Conservation (phyloP, 2,888 invertebrate genomes). For the Andrena camellia region DNA sequence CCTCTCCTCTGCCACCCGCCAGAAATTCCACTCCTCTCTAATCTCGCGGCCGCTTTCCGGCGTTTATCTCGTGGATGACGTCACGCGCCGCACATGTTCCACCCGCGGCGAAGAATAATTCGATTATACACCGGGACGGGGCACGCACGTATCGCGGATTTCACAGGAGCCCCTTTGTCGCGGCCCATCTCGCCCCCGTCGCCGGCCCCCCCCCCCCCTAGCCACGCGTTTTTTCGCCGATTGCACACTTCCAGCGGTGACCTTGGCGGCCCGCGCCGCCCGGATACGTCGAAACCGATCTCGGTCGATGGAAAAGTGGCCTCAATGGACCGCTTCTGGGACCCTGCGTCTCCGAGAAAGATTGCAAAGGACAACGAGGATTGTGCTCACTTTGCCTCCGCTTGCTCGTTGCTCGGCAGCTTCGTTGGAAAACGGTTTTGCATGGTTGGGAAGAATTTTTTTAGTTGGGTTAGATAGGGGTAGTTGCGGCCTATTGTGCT, state of each 20-base stretch:
- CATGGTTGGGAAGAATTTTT: too few relatives aligned
- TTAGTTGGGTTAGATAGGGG: too few relatives aligned
- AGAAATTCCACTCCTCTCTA: constrained; percentile 57
- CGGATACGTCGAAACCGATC: constrained; percentile 22
- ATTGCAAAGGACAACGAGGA: background rate
- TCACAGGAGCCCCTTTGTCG: constrained; percentile 71
- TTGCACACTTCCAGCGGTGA: constrained; percentile 37
- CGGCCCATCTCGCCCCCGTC: background rate
- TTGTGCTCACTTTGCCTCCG: background rate
- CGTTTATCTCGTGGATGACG: constrained; percentile 73
- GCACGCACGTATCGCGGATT: constrained; percentile 66
- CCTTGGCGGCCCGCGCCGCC: constrained; percentile 26
- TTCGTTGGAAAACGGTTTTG: background rate
- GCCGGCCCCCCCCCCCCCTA: background rate
- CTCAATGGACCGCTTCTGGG: constrained; percentile 7
- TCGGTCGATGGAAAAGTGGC: constrained; percentile 22
- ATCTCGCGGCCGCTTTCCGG: constrained; percentile 60
- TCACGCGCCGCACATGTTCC: constrained; percentile 77
- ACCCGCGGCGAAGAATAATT: constrained; percentile 76
- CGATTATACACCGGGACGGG: constrained; percentile 77
- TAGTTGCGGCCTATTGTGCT: too few relatives aligned
- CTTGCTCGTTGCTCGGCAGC: background rate
- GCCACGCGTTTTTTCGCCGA: constrained; percentile 32
- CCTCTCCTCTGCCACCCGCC: background rate
- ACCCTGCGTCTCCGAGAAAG: background rate